phyloP scores from a whole-genome alignment of 2,888 invertebrate genomes.

The Cryptocephalus moraei region DNA sequence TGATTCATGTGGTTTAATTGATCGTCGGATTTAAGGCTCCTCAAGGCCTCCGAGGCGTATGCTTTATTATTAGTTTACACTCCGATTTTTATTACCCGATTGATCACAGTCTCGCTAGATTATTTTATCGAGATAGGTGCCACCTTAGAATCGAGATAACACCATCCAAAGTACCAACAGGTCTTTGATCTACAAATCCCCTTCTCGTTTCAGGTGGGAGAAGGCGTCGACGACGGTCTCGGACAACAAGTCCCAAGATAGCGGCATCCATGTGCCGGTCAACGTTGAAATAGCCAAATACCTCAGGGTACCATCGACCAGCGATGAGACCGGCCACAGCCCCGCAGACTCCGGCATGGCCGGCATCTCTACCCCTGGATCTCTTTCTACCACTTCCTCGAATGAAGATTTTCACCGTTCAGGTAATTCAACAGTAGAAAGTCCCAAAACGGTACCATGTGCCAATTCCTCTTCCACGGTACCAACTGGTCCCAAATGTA shows the following conservation, averaged over 20 bases:
- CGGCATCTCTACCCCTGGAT: conserved; percentile 52
- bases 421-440: conserved; percentile 20
- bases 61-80: no score
- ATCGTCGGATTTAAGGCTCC: no score
- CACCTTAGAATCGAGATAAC: no score
- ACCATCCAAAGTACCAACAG: no score
- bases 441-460: no score
- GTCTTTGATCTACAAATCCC: not conserved
- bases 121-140: no score
- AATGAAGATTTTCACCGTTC: conserved; percentile 49
- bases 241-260: conserved; percentile 36
- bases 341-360: conserved; percentile 44
- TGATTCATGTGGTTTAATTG: no score
- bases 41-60: no score
- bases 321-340: conserved; percentile 39
- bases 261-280: conserved; percentile 39
- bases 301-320: conserved; percentile 41
- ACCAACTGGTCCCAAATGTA: no score
- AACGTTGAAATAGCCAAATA: conserved; percentile 44
- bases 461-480: no score
- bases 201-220: conserved; percentile 58
- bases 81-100: no score
- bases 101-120: no score
- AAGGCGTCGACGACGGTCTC: conserved; percentile 45
- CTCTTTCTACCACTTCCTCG: conserved; percentile 63